Base-by-base conservation (phyloP, 2,888 invertebrate genomes). In the Sceliomorpha sp. region DNA sequence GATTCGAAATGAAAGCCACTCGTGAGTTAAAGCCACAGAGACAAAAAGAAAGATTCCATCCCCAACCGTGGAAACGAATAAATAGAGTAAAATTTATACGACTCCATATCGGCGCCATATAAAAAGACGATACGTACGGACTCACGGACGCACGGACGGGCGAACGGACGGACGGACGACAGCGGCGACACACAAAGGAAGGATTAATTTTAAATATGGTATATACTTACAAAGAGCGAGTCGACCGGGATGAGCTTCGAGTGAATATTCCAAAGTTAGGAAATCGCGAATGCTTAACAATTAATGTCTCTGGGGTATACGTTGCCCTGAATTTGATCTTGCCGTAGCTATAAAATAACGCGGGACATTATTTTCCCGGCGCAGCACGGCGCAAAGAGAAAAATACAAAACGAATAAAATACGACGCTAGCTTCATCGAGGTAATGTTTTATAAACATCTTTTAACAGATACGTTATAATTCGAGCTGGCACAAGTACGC, bases 171-270 rank as follows among this genome's bases (percentile, higher is more conserved):
- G 72, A 63, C 73, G 60, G 70, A 67, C 72, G 73, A 59, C 70
- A 56, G 45, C 39, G 75, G 76, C 77, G 74, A 77, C 34, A 42
- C 79, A 87, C 85, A 86, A 87, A 86, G 82, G 83, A 83, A 77
- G 87, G 86, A 87, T 88, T 86, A 86, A 88, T 87, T 87, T 86
- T 84, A 85, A 88, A 86, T 85, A 87, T 87, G 82, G 78, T 79
- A 79, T 80, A 77, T 53, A 13, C 6, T 2, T 31, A 6, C 72
- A 74, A 77, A 80, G 76, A 72, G 70, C 73, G 74, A 67, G 60
- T 56, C 64, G 51, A 58, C 74, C 51, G 72, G 75, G 70, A 74
- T 68, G 55, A 62, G 58, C 44, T 34, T 17, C 39, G 29, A 17
- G 50, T 15, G 32, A 68, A 62, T 55, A 71, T 70, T 75, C 75